A percentile compares a stretch with the other conserved stretches of the same genome.
phyloP scores from a whole-genome alignment of 2,888 invertebrate species.

The Heteropelma amictum region DNA sequence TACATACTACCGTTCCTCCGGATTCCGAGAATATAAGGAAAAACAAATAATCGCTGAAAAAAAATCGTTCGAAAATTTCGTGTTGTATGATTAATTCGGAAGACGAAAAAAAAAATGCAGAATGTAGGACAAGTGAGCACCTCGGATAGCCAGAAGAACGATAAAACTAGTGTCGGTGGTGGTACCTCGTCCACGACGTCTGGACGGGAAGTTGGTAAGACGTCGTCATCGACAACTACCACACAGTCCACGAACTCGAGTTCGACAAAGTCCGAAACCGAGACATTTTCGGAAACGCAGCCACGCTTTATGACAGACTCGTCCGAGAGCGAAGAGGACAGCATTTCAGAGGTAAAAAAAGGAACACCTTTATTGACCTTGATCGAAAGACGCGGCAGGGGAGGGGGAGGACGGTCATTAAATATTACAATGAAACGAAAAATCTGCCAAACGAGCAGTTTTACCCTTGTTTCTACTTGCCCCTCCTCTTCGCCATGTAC shows the following conservation, averaged over 20 bases:
- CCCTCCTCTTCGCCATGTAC: neutral
- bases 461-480: slow-evolving; percentile 31
- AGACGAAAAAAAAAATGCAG: slow-evolving; percentile 91
- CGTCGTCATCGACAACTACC: slow-evolving; percentile 84
- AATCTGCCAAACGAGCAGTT: slow-evolving; percentile 20
- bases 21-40: neutral
- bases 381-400: slow-evolving; percentile 13
- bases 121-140: slow-evolving; percentile 89
- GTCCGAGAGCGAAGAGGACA: slow-evolving; percentile 97
- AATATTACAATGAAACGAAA: neutral
- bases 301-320: slow-evolving; percentile 95
- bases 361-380: slow-evolving; percentile 18
- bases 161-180: slow-evolving; percentile 70
- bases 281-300: slow-evolving; percentile 90
- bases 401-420: neutral
- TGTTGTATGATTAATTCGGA: slow-evolving; percentile 80
- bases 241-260: slow-evolving; percentile 88
- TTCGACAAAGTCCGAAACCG: slow-evolving; percentile 89
- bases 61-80: slow-evolving; percentile 68
- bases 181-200: slow-evolving; percentile 25
- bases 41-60: slow-evolving; percentile 19
- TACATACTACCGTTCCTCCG: neutral
- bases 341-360: slow-evolving; percentile 92
- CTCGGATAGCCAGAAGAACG: slow-evolving; percentile 87
- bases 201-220: slow-evolving; percentile 77